Evolutionary conservation across 2,888 invertebrate species (phyloP).

Genomic region (Steinernema carpocapsae): DNA sequence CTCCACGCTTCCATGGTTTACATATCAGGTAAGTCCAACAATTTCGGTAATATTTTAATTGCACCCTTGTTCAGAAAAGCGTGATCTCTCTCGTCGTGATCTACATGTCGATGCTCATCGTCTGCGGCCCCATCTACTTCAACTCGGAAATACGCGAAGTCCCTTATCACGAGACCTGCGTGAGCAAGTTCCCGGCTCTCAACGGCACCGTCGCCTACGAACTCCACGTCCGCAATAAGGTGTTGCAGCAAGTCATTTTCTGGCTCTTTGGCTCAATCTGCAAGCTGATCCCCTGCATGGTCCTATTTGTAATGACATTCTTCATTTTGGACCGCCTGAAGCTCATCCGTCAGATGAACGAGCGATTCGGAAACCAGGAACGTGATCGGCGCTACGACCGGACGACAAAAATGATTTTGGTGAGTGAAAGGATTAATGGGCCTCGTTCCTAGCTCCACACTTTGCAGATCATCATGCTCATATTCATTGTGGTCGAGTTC

Average conservation of each 20-base stretch:
- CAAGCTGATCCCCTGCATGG: constrained; percentile 46
- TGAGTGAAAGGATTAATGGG: constrained; percentile 39
- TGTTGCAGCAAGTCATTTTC: constrained; percentile 56
- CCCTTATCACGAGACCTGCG: constrained; percentile 54
- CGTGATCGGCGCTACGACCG: constrained; percentile 60
- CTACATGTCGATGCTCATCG: constrained; percentile 54
- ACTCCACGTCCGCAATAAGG: constrained; percentile 49
- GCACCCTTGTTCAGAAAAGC: constrained; percentile 52
- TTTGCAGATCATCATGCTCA: constrained; percentile 61
- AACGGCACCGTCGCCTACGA: constrained; percentile 51
- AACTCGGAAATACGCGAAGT: constrained; percentile 55
- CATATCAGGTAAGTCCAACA: constrained; percentile 51
- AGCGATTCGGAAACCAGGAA: constrained; percentile 57
- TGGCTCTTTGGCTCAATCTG: constrained; percentile 55
- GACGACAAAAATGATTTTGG: constrained; percentile 64
- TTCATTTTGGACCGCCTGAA: constrained; percentile 58
- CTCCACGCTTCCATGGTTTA: constrained; percentile 61
- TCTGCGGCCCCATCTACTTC: constrained; percentile 62
- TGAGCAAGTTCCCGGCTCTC: constrained; percentile 50
- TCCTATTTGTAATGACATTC: constrained; percentile 63
- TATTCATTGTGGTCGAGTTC: constrained; percentile 64
- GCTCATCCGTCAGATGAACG: constrained; percentile 53
- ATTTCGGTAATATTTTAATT: background rate
- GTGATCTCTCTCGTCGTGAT: constrained; percentile 51
- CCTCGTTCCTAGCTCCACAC: background rate